Conservation (phyloP, 2,113 vertebrate species). For the Paedocypris sp. region DNA sequence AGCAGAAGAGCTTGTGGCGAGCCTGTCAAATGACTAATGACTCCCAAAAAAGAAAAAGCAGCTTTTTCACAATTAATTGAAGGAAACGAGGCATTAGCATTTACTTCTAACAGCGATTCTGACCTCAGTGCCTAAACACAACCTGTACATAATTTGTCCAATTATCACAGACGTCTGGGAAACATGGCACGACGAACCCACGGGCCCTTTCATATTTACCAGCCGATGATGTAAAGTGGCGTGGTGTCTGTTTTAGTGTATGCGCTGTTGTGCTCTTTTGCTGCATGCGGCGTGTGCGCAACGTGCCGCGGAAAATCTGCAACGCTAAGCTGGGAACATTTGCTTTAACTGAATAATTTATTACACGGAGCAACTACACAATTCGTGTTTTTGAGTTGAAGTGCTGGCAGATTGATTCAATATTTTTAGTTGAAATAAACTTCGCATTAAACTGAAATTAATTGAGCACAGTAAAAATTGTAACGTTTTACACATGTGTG, state of each 20-base stretch:
- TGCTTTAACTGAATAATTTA: slow-evolving; percentile 8
- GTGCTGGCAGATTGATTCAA: too few relatives aligned
- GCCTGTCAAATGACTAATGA: slow-evolving; percentile 42
- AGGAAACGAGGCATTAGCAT: slow-evolving; percentile 25
- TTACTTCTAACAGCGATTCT: slow-evolving; percentile 45
- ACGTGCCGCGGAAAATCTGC: neutral
- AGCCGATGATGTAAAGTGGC: slow-evolving; percentile 31
- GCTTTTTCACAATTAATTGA: slow-evolving; percentile 33
- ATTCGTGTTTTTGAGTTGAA: too few relatives aligned
- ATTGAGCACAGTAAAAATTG: too few relatives aligned
- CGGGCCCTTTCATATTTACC: slow-evolving; percentile 32
- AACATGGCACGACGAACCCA: slow-evolving; percentile 36
- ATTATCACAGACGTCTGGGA: slow-evolving; percentile 53
- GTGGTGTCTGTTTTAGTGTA: slow-evolving; percentile 11
- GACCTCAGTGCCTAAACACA: slow-evolving; percentile 41
- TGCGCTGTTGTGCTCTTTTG: neutral
- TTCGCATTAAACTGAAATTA: too few relatives aligned
- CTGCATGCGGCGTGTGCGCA: neutral
- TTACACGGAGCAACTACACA: too few relatives aligned
- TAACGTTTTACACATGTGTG: too few relatives aligned
- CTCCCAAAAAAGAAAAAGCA: slow-evolving; percentile 36
- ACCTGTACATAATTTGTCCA: slow-evolving; percentile 49
- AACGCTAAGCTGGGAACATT: neutral
- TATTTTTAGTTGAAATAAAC: too few relatives aligned
- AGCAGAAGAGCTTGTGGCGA: slow-evolving; percentile 28